Base-by-base conservation (phyloP, 2,888 invertebrate genomes). In the Lycophotia porphyrea region DNA sequence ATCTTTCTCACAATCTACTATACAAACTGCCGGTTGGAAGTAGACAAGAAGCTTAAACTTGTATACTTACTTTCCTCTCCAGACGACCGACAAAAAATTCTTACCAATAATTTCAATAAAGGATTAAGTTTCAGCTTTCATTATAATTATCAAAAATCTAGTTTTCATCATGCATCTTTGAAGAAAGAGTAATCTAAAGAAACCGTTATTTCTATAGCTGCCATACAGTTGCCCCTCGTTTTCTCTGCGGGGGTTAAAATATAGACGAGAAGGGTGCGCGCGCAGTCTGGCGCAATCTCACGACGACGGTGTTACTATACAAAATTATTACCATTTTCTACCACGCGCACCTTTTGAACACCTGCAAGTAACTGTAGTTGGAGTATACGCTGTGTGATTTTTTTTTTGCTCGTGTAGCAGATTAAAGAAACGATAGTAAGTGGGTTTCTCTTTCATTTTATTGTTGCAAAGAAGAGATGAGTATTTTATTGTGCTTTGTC, bases 351-450 rank as follows among this genome's bases (percentile, higher is more conserved):
- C 21, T 83, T 72, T 67, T 27, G 55, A 68, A 71, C 81, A 86
- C 83, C 88, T 87, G 86, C 76, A n/a, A 0, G 1, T 80, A 82
- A 82, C 83, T 71, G 87, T 84, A 61, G 70, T 73, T 84, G 76
- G 76, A 76, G 87, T 85, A 44, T 21, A 87, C 49, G 31, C 27
- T 42, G 71, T 73, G 74, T 49, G 11, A 44, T 44, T 27, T 31
- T 58, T 58, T 69, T 82, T 76, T 82, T 82, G 49, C 11, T 60
- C 47, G n/a, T 27, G 24, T 47, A 55, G 44, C 21, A 80, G 52
- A 42, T 8, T 31, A 60, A 39, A 49, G 42, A 67, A 65, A 27
- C 27, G 84, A 69, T 66, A 84, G 66, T 61, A 31, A 79, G 49
- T 72, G 66, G 47, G 47, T 73, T 80, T 80, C 66, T 36, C 47